Conservation (phyloP, 2,797 vertebrate genomes). For the Mico argentatus region DNA sequence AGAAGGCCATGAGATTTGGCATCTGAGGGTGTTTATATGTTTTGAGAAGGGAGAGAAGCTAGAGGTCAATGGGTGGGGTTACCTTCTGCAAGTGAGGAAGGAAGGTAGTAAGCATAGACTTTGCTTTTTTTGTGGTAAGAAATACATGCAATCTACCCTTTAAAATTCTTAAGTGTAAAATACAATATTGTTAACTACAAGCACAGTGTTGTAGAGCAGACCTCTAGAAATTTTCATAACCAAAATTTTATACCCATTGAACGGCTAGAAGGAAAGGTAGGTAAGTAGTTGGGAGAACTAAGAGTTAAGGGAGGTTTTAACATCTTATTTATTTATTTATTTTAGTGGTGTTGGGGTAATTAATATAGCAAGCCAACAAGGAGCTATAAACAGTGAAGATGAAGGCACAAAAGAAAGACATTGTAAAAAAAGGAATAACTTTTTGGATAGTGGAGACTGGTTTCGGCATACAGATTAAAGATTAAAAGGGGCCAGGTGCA, state of each 20-base stretch:
- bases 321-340: background rate
- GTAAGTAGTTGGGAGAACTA: background rate
- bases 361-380: background rate
- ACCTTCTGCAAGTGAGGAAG: background rate
- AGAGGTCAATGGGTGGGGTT: background rate
- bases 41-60: background rate
- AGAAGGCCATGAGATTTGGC: background rate
- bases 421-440: background rate
- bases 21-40: background rate
- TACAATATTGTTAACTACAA: background rate
- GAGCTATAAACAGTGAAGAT: background rate
- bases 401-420: background rate
- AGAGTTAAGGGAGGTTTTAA: background rate
- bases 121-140: background rate
- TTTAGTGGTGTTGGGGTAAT: background rate
- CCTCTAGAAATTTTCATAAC: background rate
- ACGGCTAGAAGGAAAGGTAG: background rate
- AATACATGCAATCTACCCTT: background rate
- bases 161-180: background rate
- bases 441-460: background rate
- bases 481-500: background rate
- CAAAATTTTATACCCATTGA: background rate
- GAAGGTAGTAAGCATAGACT: background rate
- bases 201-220: background rate
- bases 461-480: background rate